These are phyloP conservation scores for Leptonema lineaticorne DNA, from an alignment of 1,140 invertebrate species.

Conservation along the genomic window DNA sequence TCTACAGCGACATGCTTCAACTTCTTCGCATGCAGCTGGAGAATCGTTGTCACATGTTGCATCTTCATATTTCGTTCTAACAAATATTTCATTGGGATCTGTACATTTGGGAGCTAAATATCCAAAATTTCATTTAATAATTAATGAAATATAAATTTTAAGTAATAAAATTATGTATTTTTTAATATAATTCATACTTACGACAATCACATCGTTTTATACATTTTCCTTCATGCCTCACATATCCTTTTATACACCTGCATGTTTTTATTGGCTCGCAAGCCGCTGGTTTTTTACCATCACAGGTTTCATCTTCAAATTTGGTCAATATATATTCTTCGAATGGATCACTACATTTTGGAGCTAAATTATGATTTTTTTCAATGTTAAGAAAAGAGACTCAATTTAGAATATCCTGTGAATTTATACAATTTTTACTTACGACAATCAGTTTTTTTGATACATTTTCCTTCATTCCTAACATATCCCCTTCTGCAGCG, in stretches of 20 bases:
- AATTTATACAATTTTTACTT: not conserved
- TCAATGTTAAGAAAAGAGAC: no score
- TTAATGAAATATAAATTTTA: no score
- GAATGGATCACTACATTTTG: not conserved
- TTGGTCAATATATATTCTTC: not conserved
- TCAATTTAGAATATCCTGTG: not conserved
- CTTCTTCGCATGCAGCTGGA: not conserved
- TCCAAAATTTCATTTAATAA: not conserved
- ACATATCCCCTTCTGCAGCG: not conserved
- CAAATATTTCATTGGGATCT: not conserved
- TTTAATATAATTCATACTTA: no score
- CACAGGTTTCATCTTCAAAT: conserved; percentile 2
- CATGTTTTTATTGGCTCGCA: not conserved
- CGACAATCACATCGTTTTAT: not conserved
- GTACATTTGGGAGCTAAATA: not conserved
- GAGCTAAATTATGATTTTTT: not conserved
- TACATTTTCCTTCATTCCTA: not conserved
- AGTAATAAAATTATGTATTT: no score
- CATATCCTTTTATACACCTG: not conserved
- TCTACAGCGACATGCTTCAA: not conserved
- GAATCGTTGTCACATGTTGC: not conserved
- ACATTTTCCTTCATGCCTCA: not conserved
- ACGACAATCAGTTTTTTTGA: not conserved
- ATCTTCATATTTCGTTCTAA: not conserved
- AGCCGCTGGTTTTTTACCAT: not conserved